Evolutionary conservation across 2,113 vertebrate genomes (phyloP).

Genomic region (Plecturocebus donacophilus): DNA sequence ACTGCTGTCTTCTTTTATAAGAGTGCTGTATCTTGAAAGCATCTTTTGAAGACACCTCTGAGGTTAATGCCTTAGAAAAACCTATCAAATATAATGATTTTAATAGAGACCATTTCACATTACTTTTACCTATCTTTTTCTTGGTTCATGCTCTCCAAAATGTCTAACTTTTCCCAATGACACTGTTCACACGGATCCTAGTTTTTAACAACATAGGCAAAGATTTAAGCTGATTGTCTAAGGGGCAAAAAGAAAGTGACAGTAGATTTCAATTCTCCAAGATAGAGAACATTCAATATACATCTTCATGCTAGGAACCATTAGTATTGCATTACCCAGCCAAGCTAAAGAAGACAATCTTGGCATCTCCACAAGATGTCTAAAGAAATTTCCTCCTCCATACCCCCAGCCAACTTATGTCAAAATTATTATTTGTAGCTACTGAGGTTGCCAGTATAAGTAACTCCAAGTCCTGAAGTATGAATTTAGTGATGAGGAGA

Average conservation of each 20-base stretch:
- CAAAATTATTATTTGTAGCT: neutral
- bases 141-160: slow-evolving; percentile 62
- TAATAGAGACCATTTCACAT: slow-evolving; percentile 69
- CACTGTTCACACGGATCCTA: slow-evolving; percentile 41
- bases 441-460: neutral
- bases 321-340: neutral
- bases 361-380: neutral
- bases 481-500: neutral
- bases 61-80: slow-evolving; percentile 75
- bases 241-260: slow-evolving; percentile 55
- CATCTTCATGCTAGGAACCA: neutral
- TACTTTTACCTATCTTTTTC: slow-evolving; percentile 62
- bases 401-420: neutral
- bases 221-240: slow-evolving; percentile 39
- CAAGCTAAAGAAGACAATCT: neutral
- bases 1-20: slow-evolving; percentile 54
- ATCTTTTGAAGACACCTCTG: slow-evolving; percentile 47
- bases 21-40: slow-evolving; percentile 6
- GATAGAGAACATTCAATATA: neutral
- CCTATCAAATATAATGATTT: slow-evolving; percentile 67
- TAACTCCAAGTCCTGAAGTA: neutral
- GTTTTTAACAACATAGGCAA: slow-evolving; percentile 62
- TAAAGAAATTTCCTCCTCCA: neutral
- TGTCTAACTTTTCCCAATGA: slow-evolving; percentile 58
- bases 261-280: slow-evolving; percentile 13